Percentiles rank a stretch among this genome's conserved stretches.
Evolutionary conservation across 2,113 vertebrate species (phyloP).

Genomic region (Hydrolagus affinis): DNA sequence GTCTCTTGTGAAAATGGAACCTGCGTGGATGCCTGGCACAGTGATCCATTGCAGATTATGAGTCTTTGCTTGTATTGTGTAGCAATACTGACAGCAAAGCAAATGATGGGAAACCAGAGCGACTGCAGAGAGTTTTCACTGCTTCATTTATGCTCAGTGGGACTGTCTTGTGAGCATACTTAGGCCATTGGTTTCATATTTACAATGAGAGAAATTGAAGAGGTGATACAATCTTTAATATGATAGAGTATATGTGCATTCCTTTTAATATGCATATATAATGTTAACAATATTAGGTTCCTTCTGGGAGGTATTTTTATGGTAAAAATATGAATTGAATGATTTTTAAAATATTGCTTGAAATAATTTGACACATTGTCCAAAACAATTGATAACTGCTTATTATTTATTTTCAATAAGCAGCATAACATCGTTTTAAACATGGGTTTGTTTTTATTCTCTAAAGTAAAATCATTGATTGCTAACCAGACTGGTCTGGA

Average conservation of each 20-base stretch:
- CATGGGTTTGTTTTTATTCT: not conserved
- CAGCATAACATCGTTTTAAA: not conserved
- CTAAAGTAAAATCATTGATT: not conserved
- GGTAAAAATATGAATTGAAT: too few species aligned
- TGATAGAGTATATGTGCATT: not conserved
- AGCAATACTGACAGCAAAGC: not conserved
- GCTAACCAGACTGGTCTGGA: not conserved
- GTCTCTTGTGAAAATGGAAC: not conserved
- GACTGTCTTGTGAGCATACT: not conserved
- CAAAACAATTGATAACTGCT: not conserved
- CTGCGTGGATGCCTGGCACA: not conserved
- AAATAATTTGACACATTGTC: not conserved
- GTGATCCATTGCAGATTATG: slow-evolving; percentile 10
- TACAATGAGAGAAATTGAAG: not conserved
- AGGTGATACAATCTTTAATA: not conserved
- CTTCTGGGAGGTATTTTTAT: too few species aligned
- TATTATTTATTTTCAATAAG: not conserved
- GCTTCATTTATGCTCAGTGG: not conserved
- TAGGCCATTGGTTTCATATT: slow-evolving; percentile 2
- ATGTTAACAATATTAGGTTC: too few species aligned
- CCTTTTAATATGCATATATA: too few species aligned
- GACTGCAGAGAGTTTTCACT: slow-evolving; percentile 12
- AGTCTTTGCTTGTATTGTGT: not conserved
- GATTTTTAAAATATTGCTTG: too few species aligned
- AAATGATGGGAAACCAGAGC: not conserved